A percentile compares a stretch with the other conserved stretches of the same genome.
Conservation (phyloP, 1,140 invertebrate species). For the Solenopsis invicta region DNA sequence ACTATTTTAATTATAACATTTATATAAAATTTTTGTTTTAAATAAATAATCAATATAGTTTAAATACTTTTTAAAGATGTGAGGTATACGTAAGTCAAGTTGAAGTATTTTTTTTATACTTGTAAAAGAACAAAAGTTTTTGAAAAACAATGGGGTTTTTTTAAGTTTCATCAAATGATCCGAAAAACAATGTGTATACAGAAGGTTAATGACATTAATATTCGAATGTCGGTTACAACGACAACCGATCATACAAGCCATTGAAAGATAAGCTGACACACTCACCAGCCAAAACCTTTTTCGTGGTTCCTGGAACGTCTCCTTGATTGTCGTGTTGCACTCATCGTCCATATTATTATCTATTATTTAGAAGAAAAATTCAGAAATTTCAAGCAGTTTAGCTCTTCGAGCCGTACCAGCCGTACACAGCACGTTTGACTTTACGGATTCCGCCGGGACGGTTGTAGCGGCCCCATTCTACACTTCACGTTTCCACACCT, state of each 20-base stretch:
- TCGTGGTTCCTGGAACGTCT: conserved; percentile 82
- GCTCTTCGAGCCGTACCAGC: not conserved
- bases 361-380: not conserved
- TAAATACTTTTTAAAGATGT: no score
- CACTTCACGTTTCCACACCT: not conserved
- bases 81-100: no score
- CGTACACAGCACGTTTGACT: not conserved
- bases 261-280: not conserved
- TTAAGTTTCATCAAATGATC: no score
- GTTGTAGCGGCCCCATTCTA: not conserved
- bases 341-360: conserved; percentile 71
- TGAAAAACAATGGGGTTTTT: no score
- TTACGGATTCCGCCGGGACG: not conserved
- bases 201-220: conserved; percentile 10
- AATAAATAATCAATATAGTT: no score
- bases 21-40: no score
- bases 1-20: no score
- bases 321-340: conserved; percentile 78
- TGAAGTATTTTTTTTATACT: no score
- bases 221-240: conserved; percentile 31
- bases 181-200: no score
- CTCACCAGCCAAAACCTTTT: conserved; percentile 85
- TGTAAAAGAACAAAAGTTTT: no score
- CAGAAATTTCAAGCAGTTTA: not conserved
- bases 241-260: not conserved